Conservation (phyloP, 2,888 invertebrate genomes). For the Polyommatus iphigenia region DNA sequence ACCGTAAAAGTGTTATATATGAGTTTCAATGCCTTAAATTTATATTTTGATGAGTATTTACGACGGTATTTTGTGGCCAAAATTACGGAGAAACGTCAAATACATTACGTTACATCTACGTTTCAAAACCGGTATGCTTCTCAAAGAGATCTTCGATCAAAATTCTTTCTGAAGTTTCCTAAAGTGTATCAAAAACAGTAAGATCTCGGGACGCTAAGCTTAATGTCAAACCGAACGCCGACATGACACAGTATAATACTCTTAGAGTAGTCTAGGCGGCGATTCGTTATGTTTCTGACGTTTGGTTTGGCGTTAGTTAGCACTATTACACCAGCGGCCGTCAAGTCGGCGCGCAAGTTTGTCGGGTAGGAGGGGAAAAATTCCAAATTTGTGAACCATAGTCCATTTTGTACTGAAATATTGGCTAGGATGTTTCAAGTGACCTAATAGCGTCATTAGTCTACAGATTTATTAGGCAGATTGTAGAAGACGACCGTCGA, state of each 20-base stretch:
- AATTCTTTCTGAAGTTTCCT: conserved; percentile 22
- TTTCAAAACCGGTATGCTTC: not conserved
- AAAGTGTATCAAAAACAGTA: conserved; percentile 17
- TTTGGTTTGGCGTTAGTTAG: not conserved
- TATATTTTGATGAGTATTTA: not conserved
- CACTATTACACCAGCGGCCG: not conserved
- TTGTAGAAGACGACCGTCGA: conserved; percentile 70
- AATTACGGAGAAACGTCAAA: not conserved
- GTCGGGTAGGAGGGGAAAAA: conserved; percentile 40
- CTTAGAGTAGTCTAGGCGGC: not conserved
- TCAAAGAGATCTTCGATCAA: not conserved
- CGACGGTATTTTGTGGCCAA: conserved; percentile 23
- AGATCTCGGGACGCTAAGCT: not conserved
- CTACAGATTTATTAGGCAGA: conserved; percentile 73
- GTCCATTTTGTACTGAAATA: conserved; percentile 58
- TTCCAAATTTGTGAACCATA: conserved; percentile 63
- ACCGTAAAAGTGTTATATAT: not conserved
- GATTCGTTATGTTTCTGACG: not conserved
- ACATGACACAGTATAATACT: conserved; percentile 6
- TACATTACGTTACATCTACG: not conserved
- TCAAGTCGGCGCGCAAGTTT: conserved; percentile 5
- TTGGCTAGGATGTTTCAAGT: conserved; percentile 69
- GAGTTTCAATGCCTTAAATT: not conserved
- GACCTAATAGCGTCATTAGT: conserved; percentile 70
- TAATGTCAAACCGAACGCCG: not conserved